Evolutionary conservation across 2,888 invertebrate species (phyloP).

Genomic region (Apodemia zela): DNA sequence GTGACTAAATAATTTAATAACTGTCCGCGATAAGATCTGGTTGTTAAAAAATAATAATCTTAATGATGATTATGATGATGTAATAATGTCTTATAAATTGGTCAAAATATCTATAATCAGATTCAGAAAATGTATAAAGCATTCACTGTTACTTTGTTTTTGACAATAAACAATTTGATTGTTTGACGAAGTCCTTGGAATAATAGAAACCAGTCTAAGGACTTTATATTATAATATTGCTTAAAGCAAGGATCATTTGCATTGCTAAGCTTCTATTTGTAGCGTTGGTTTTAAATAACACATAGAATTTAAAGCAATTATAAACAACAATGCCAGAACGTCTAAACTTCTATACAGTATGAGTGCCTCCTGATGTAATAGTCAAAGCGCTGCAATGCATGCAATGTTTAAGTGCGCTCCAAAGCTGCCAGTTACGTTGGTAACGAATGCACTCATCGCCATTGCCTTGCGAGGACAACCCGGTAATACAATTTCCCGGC

Average conservation of each 20-base stretch:
- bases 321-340: background rate
- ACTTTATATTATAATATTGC: background rate
- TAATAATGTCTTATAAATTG: too few species aligned
- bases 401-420: constrained; percentile 49
- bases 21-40: too few species aligned
- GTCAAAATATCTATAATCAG: too few species aligned
- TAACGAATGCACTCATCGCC: constrained; percentile 71
- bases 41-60: too few species aligned
- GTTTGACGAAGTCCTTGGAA: too few species aligned
- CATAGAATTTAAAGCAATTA: constrained; percentile 2
- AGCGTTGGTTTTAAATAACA: background rate
- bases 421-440: constrained; percentile 50
- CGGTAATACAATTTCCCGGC: constrained; percentile 72
- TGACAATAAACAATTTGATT: too few species aligned
- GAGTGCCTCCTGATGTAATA: background rate
- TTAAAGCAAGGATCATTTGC: too few species aligned
- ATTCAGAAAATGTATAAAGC: too few species aligned
- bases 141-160: too few species aligned
- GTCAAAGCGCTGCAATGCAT: constrained; percentile 20
- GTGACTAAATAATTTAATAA: too few species aligned
- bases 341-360: background rate
- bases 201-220: background rate
- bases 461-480: constrained; percentile 48
- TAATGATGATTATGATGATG: too few species aligned
- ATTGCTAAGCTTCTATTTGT: too few species aligned